phyloP scores from a whole-genome alignment of 2,797 vertebrate genomes.

The Notolepis coatsorum region DNA sequence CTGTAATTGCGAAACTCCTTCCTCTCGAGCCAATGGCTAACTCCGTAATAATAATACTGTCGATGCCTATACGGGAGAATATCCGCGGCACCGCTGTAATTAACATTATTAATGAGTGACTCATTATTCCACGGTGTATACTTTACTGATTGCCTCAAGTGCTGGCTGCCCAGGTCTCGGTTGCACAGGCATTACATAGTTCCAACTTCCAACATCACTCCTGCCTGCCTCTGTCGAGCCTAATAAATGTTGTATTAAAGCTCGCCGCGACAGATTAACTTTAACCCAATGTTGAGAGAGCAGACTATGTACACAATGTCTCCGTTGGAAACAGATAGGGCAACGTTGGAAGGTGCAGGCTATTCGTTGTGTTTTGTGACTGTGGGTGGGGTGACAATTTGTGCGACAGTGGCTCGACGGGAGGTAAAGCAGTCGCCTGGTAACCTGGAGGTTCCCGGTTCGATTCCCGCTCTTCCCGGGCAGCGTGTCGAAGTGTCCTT shows the following conservation, averaged over 20 bases:
- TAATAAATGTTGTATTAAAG: conserved; percentile 53
- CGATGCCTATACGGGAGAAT: conserved; percentile 51
- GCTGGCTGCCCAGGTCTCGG: conserved; percentile 49
- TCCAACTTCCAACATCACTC: conserved; percentile 31
- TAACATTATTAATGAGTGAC: conserved; percentile 68
- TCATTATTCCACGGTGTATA: conserved; percentile 54
- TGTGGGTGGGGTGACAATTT: too few species aligned
- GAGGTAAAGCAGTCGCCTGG: too few species aligned
- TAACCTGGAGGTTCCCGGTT: too few species aligned
- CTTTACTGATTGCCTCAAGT: conserved; percentile 65
- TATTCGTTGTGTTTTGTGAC: too few species aligned
- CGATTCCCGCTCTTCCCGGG: too few species aligned
- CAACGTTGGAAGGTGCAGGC: too few species aligned
- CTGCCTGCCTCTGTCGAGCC: conserved; percentile 32
- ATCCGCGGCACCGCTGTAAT: conserved; percentile 51
- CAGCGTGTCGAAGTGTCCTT: too few species aligned
- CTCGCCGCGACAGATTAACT: background rate
- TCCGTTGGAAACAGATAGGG: too few species aligned
- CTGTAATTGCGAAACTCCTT: conserved; percentile 35
- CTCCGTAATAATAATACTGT: conserved; percentile 55
- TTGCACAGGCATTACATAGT: conserved; percentile 67
- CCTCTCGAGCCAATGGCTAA: conserved; percentile 53
- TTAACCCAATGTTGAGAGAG: background rate
- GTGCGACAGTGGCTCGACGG: too few species aligned
- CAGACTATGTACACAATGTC: background rate